Base-by-base conservation (phyloP, 2,888 invertebrate species). In the Synergus laeviventris region DNA sequence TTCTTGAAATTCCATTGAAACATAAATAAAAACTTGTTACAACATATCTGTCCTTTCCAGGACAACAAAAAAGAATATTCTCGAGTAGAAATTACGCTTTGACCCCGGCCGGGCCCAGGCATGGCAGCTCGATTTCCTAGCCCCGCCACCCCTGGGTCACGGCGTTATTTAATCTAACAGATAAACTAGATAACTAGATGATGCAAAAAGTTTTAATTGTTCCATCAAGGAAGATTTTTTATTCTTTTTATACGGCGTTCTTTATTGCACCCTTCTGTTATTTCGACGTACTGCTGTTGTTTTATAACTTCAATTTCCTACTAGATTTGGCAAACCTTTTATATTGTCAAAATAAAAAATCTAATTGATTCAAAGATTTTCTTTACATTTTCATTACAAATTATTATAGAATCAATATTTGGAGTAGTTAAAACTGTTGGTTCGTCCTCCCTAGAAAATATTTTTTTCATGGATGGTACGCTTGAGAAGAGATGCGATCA, bases 241-340 rank as follows among this genome's bases (percentile, higher is more conserved):
- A 61, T 61, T 61, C 36, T 61, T 38, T 61, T 61, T 61, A 61
- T 36, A 61, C 61, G 16, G 16, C 42, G 7, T 64, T 64, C 24
- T 42, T 64, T 38, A 62, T 62, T 39, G 36, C 38, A 62, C n/a
- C 14, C 14, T n/a, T 64, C 16, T 18, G 21, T n/a, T 38, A 16
- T 5, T 45, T 45, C 7, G 45, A 7, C 7, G 16, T 7, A 45
- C 1, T 7, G n/a, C 31, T 31, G 31, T 31, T 31, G 31, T 31
- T 31, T 31, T 31, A 31, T 31, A 31, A 31, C 31, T 31, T 31
- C 31, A 31, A 5, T 31, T 31, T 31, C 7, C 31, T 31, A 5
- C 31, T 31, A 31, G 5, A 31, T 31, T 31, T 31, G 4, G 5
- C 31, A 31, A 5, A 5, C 31, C 31, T 31, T 31, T 31, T 31